Base-by-base conservation (phyloP, 2,888 invertebrate genomes). In the Meandrusa payeni region DNA sequence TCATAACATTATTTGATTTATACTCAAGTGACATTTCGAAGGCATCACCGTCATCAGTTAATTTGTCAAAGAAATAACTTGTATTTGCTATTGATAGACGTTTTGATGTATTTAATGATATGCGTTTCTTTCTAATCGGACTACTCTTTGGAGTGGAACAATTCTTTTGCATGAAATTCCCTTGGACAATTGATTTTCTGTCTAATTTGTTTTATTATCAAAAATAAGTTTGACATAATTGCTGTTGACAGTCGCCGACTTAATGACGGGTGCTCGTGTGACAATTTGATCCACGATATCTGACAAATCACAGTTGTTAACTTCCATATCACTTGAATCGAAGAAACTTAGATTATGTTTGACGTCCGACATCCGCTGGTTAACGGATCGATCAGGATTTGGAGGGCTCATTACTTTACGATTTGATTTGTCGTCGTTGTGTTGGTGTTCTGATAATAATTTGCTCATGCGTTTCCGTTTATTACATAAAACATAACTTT, bases 1-100 rank as follows among this genome's bases (percentile, higher is more conserved):
- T 46, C 15, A 50, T 52, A 23, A 61, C 68, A 55, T 64, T 69
- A 43, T 64, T 69, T 37, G 75, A 64, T 53, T 78, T 82, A 40
- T 71, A 60, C 40, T 88, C 83, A 48, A 92, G 65, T 2, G 91
- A 88, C 58, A 89, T 81, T 69, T 92, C 92, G 60, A 93, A 93
- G 5, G 89, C 86, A 66, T 93, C 92, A n/a, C 79, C 69, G 22
- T 81, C 83, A 29, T 75, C 81, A 1, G 77, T 77, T 37, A 79
- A 52, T 51, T 75, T 74, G 51, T 87, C 88, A 55, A 91, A 91
- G 51, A 91, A 91, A 64, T 83, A 86, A 60, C 90, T 91, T 1
- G 59, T 83, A 52, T 79, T 81, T 12, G 67, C 65, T 60, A 56
- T 41, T 24, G 64, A 48, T 28, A 61, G 61, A 45, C 59, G 56